Evolutionary conservation across 2,888 invertebrate genomes (phyloP).

Genomic region (Cordilura impudica): DNA sequence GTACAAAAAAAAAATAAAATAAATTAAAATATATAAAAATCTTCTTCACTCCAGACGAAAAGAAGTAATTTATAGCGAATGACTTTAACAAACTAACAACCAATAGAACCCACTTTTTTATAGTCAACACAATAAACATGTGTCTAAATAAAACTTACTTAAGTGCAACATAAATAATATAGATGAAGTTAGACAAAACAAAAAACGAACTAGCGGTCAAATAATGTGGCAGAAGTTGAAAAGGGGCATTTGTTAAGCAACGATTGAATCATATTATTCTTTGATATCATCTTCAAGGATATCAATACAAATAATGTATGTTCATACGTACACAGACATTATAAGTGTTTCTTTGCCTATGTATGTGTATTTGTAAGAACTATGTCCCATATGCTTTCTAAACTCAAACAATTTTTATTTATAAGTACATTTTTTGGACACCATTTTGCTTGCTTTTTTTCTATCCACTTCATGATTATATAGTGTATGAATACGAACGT

Average conservation of each 20-base stretch:
- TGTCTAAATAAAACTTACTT: slow-evolving; percentile 55
- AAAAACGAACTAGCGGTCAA: slow-evolving; percentile 27
- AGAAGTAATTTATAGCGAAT: too few species aligned
- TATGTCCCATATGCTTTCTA: slow-evolving; percentile 33
- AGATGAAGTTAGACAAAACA: slow-evolving; percentile 32
- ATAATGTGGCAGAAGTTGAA: background rate
- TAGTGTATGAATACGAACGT: background rate
- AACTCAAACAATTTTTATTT: slow-evolving; percentile 13
- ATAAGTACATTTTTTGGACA: slow-evolving; percentile 2
- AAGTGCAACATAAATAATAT: slow-evolving; percentile 66
- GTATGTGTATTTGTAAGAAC: background rate
- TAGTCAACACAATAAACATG: background rate
- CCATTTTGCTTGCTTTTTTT: background rate
- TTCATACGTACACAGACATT: background rate
- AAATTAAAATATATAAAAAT: too few species aligned
- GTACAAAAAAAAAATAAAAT: too few species aligned
- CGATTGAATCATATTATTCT: slow-evolving; percentile 24
- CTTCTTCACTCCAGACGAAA: too few species aligned
- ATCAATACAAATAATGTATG: background rate
- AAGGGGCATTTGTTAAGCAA: background rate
- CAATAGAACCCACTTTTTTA: background rate
- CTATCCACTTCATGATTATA: background rate
- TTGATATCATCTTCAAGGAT: slow-evolving; percentile 36
- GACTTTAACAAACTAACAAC: background rate
- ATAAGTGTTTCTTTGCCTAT: background rate